Conservation (phyloP, 2,888 invertebrate species). For the Drosophila affinis region DNA sequence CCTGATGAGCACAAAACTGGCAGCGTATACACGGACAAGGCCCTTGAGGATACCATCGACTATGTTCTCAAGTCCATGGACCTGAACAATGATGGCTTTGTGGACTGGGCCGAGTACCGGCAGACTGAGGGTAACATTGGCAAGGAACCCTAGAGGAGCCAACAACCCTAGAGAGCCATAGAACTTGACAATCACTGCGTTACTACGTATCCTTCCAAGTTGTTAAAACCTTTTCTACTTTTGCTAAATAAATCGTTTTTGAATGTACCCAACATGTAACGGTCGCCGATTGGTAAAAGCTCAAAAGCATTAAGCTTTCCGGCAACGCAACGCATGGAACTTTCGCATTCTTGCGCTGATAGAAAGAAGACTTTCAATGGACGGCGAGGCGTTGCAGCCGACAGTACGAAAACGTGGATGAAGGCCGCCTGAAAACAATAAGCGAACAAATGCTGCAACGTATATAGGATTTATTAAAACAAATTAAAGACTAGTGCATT, state of each 20-base stretch:
- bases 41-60: constrained; percentile 86
- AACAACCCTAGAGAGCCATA: constrained; percentile 32
- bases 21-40: constrained; percentile 85
- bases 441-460: constrained; percentile 26
- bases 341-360: not conserved
- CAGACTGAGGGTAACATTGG: constrained; percentile 65
- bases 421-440: constrained; percentile 6
- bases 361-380: constrained; percentile 43
- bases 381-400: constrained; percentile 54
- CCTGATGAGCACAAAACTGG: constrained; percentile 79
- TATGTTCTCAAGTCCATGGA: constrained; percentile 88
- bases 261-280: not conserved
- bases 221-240: constrained; percentile 31
- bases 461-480: constrained; percentile 6
- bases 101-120: constrained; percentile 87
- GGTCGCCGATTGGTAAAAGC: constrained; percentile 41
- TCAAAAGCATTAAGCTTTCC: constrained; percentile 31
- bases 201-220: not conserved
- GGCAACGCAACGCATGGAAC: constrained; percentile 1
- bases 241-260: constrained; percentile 29
- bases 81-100: constrained; percentile 89
- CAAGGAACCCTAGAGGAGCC: constrained; percentile 43
- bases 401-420: constrained; percentile 26
- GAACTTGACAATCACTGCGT: constrained; percentile 26
- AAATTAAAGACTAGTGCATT: constrained; percentile 3